Evolutionary conservation across 2,888 invertebrate species (phyloP), one percentile per base, ranked within the genome.

Genomic region (Caenorhabditis angaria): DNA sequence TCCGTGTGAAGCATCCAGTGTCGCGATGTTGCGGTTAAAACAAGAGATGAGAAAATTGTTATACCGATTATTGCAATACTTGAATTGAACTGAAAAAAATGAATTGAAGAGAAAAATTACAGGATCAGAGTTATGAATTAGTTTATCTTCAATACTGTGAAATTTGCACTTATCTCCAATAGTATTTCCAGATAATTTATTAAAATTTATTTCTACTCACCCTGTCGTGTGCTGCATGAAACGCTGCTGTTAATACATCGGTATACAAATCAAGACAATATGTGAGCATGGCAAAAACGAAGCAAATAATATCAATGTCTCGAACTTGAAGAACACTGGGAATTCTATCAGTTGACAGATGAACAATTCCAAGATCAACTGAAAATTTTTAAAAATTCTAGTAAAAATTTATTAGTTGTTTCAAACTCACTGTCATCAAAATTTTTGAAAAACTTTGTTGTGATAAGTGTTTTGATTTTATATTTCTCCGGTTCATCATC

Each of bases 261-360:
- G 73, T 65, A 48, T 70, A 65, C 20, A 83, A 69, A 59, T 84
- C 84, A 28, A 73, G 50, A 20, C 78, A 41, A 57, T 84, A 83
- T 12, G 82, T 78, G 25, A 75, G 53, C 56, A 84, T 82, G 6
- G 80, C 71, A 41, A 84, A 65, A 25, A 71, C 59, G 65, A 82
- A 82, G 61, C 82, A 84, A 53, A 75, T 64, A 25, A 84, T 25
- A 41, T 84, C 83, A 58, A 80, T 81, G 22, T 61, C 58, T 60
- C 73, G 54, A 8, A 84, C 81, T 29, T 61, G 50, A 3, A 82
- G 29, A 3, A 70, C 66, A 35, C 71, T 59, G 1, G 84, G 84
- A 0, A 84, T 69, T 65, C 76, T 47, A 58, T 84, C 84, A 2
- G 78, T 72, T 32, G 70, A 61, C 10, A 76, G 71, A 29, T 55